These are phyloP conservation scores for Oncorhynchus nerka DNA, from an alignment of 2,113 vertebrate genomes.

Conservation along the genomic window DNA sequence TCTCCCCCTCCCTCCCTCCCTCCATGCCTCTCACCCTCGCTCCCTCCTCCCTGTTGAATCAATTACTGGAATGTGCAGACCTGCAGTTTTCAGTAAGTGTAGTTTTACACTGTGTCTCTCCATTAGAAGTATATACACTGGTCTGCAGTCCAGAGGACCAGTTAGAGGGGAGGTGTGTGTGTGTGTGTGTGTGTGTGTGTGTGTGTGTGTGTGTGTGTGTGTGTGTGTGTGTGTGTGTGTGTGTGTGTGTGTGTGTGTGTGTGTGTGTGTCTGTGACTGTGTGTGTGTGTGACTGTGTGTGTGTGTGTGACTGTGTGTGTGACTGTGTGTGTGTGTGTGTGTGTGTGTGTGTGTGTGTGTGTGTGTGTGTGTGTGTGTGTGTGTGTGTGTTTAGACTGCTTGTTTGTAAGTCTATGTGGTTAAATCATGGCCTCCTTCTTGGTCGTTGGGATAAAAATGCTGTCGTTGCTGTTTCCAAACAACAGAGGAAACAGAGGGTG, in stretches of 20 bases:
- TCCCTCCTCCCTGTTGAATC: conserved; percentile 32
- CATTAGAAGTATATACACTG: conserved; percentile 38
- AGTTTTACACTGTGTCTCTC: conserved; percentile 30
- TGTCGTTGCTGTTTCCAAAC: conserved; percentile 50
- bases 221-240: conserved; percentile 25
- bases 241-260: not conserved
- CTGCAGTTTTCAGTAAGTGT: conserved; percentile 50
- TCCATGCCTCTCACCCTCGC: fast-evolving
- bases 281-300: not conserved
- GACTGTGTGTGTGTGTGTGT: conserved; percentile 35
- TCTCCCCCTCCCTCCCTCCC: not conserved
- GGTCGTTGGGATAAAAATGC: conserved; percentile 51
- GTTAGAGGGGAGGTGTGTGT: not conserved
- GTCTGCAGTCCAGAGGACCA: not conserved
- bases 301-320: conserved; percentile 18
- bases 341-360: not conserved
- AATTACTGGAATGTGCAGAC: conserved; percentile 51
- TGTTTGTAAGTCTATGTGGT: conserved; percentile 24
- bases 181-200: conserved; percentile 20
- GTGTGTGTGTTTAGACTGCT: conserved; percentile 34
- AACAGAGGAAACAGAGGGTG: conserved; percentile 21
- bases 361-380: conserved; percentile 20
- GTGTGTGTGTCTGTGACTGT: too few relatives aligned
- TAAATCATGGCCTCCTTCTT: conserved; percentile 50
- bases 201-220: not conserved